Evolutionary conservation across 37 sponge, comb jelly and placozoan genomes (phyloP), one percentile per base, ranked within the genome.

Genomic region (Petrosia ficiformis): DNA sequence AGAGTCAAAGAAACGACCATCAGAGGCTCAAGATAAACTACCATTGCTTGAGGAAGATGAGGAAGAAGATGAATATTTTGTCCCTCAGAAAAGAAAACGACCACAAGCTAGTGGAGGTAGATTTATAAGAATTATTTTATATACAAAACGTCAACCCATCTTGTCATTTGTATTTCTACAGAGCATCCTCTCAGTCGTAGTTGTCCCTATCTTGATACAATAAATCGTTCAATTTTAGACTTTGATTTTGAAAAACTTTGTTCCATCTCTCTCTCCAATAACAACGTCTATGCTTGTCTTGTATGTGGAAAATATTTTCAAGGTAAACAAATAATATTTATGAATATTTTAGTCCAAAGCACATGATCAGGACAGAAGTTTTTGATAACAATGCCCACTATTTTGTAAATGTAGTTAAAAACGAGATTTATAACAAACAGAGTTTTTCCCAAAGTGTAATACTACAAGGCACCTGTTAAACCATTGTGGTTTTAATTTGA

Each of bases 221-320:
- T 95, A 16, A 74, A 95, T 30, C 68, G 95, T 24, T 70, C 84
- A 19, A 71, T 95, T 32, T 75, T 98, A 31, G 99, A 98, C 70
- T 98, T 98, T 89, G 99, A 98, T 75, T 98, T 98, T 87, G 99
- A 98, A 78, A 98, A 98, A 78, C 73, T 98, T 22, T 98, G 99
- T 40, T 92, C 96, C 26, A 69, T 98, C 24, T 95, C 99, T 11
- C 89, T 98, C 34, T 82, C 86, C 48, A 95, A 89, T 68, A 96
- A 90, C 72, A 98, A 98, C 69, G 93, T 95, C 38, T 98, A 98
- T 68, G 99, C 99, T 31, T 98, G 99, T 57, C 87, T 98, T 24
- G 93, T 98, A 16, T 98, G 99, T 80, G 99, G 96, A 22, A 98
- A 98, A 59, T 98, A 98, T 66, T 98, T 95, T 65, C 99, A 98